phyloP scores from a whole-genome alignment of 2,797 vertebrate species.

The Aplochiton taeniatus region DNA sequence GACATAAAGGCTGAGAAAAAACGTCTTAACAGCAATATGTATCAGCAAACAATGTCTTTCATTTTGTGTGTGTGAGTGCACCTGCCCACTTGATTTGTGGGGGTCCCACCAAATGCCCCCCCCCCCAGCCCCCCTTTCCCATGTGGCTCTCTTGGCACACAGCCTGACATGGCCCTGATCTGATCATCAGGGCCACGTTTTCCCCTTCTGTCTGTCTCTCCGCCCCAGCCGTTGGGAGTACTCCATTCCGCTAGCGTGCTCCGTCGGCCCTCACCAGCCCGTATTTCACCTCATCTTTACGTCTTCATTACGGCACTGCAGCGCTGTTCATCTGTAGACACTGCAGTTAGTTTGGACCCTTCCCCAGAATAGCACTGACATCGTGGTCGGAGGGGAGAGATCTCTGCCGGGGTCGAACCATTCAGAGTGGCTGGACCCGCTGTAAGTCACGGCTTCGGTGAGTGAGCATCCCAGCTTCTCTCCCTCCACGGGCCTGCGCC shows the following conservation, averaged over 20 bases:
- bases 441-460: conserved; percentile 23
- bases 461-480: background rate
- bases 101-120: too few relatives aligned
- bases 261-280: background rate
- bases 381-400: conserved; percentile 7
- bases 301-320: too few relatives aligned
- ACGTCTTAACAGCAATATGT: too few relatives aligned
- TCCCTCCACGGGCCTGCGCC: conserved; percentile 36
- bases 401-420: conserved; percentile 28
- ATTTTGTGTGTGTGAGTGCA: too few relatives aligned
- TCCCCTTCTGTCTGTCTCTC: background rate
- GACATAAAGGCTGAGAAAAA: too few relatives aligned
- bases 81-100: too few relatives aligned
- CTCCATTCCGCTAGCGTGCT: background rate
- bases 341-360: too few relatives aligned
- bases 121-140: too few relatives aligned
- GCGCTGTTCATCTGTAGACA: too few relatives aligned
- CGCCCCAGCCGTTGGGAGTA: background rate
- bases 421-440: conserved; percentile 36
- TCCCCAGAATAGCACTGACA: conserved; percentile 11
- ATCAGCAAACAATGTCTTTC: too few relatives aligned
- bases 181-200: background rate
- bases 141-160: background rate
- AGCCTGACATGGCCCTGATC: background rate
- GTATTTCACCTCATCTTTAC: background rate